Evolutionary conservation across 2,113 vertebrate genomes (phyloP).

Genomic region (Felis chaus): DNA sequence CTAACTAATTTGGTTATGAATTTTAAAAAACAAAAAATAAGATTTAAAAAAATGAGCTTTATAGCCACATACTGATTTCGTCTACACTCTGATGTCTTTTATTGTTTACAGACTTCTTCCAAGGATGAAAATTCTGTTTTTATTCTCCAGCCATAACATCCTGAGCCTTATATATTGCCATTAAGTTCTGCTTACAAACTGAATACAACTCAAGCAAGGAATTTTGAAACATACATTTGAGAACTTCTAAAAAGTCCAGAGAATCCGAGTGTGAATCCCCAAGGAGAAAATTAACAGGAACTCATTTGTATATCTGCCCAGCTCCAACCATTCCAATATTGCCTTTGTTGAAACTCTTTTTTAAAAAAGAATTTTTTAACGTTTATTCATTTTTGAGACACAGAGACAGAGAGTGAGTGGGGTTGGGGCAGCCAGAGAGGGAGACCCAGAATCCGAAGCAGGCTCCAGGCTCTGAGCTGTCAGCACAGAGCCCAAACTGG

Average conservation of each 20-base stretch:
- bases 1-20: no score
- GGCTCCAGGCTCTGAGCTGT: no score
- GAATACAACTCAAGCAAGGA: not conserved
- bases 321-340: rapidly evolving
- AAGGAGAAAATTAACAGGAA: not conserved
- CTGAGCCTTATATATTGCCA: not conserved
- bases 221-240: not conserved
- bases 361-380: no score
- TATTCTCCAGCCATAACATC: not conserved
- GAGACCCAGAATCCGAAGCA: no score
- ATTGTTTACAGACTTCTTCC: not conserved
- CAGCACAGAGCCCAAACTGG: no score
- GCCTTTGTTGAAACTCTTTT: no score
- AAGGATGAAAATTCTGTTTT: not conserved
- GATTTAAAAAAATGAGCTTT: not conserved
- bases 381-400: no score
- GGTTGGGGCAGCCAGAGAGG: no score
- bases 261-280: no score
- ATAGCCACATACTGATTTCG: not conserved
- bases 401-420: no score
- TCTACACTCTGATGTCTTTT: not conserved
- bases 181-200: not conserved
- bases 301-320: rapidly evolving
- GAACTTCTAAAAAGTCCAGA: not conserved
- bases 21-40: no score